These are phyloP conservation scores for Ceratotherium simum DNA, from an alignment of 2,113 vertebrate genomes.

Conservation along the genomic window DNA sequence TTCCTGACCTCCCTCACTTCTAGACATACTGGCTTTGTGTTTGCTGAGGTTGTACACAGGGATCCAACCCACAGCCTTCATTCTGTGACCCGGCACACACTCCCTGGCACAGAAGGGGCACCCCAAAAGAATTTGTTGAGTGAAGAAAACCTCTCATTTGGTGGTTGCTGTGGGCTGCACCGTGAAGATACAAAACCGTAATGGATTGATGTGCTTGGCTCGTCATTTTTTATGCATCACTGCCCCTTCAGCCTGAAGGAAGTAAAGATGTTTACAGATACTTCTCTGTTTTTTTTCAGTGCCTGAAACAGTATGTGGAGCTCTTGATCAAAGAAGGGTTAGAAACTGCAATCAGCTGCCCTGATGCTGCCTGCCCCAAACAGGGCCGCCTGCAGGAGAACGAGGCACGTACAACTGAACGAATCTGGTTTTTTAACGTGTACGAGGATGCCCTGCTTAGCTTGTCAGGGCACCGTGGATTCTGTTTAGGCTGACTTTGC, in stretches of 20 bases:
- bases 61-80: accelerated
- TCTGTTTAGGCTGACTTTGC: background rate
- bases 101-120: accelerated
- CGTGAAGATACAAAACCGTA: background rate
- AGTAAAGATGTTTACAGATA: background rate
- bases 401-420: constrained; percentile 88
- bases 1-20: accelerated
- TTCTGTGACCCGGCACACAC: background rate
- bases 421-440: background rate
- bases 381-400: constrained; percentile 96
- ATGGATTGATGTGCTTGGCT: too few relatives aligned
- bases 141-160: background rate
- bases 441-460: background rate
- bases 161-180: background rate
- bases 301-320: constrained; percentile 99
- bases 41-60: accelerated
- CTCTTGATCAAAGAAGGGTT: constrained; percentile 98
- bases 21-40: accelerated
- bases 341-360: constrained; percentile 98
- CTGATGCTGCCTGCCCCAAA: constrained; percentile 97
- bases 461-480: background rate
- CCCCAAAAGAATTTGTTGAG: background rate
- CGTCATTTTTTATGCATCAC: background rate
- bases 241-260: background rate
- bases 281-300: constrained; percentile 87